Conservation (phyloP, 2,888 invertebrate genomes). For the Eupithecia tripunctaria region DNA sequence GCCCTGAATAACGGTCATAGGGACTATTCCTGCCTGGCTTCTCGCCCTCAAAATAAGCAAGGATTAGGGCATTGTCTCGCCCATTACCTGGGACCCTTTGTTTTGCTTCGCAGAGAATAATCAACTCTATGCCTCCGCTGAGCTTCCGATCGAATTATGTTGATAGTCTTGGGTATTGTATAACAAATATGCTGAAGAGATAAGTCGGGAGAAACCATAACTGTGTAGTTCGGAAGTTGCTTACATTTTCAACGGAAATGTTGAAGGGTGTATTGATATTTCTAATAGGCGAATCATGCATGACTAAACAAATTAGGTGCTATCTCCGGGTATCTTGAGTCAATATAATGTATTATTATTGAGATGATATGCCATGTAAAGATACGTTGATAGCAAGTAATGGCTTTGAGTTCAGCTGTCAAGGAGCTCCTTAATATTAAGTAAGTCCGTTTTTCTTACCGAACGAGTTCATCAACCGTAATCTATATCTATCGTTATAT, state of each 20-base stretch:
- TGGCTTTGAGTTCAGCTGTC: background rate
- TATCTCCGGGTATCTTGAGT: background rate
- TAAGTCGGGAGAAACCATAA: background rate
- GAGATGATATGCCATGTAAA: background rate
- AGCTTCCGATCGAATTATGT: slow-evolving; percentile 15
- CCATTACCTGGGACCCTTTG: slow-evolving; percentile 44
- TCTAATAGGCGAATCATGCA: background rate
- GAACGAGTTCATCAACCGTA: no score
- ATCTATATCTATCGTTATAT: no score
- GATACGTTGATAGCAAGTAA: background rate
- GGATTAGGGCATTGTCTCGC: slow-evolving; percentile 49
- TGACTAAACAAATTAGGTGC: no score
- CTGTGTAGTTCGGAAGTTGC: background rate
- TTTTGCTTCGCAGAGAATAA: slow-evolving; percentile 29
- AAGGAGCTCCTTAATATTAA: background rate
- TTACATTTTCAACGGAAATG: background rate
- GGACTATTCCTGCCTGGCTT: background rate
- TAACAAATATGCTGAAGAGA: slow-evolving; percentile 7
- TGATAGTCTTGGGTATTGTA: slow-evolving; percentile 15
- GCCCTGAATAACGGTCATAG: background rate
- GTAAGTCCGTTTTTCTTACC: no score
- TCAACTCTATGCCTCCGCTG: slow-evolving; percentile 18
- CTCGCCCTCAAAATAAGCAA: slow-evolving; percentile 18
- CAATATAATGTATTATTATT: background rate
- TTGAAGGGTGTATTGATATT: background rate